phyloP scores from a whole-genome alignment of 2,797 vertebrate species.

The Remorina albescens region DNA sequence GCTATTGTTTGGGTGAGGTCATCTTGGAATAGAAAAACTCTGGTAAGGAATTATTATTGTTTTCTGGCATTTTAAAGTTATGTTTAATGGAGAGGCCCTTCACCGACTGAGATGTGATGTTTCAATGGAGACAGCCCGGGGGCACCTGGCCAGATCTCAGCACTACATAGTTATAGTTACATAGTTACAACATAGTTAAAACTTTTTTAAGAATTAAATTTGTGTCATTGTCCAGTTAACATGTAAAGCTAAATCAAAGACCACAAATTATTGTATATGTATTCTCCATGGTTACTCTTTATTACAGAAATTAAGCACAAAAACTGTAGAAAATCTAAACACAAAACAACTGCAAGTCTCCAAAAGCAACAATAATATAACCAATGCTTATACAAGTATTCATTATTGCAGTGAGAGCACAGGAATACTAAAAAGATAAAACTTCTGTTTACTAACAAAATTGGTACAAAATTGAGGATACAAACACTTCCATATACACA shows the following conservation, averaged over 20 bases:
- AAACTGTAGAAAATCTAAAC: conserved; percentile 84
- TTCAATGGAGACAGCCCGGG: neutral
- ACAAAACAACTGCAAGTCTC: conserved; percentile 82
- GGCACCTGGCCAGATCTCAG: neutral
- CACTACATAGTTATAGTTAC: neutral
- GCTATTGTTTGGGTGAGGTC: too few species aligned
- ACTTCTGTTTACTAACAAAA: conserved; percentile 80
- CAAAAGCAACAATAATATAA: conserved; percentile 84
- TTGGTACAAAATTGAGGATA: conserved; percentile 82
- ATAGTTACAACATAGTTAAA: conserved; percentile 1
- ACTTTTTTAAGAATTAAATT: neutral
- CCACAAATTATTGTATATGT: conserved; percentile 31
- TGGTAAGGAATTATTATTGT: neutral
- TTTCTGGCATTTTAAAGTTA: neutral
- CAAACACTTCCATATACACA: conserved; percentile 82
- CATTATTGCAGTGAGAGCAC: conserved; percentile 87
- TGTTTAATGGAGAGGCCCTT: neutral
- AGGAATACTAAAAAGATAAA: conserved; percentile 83
- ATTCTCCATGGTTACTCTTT: conserved; percentile 80
- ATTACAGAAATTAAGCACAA: conserved; percentile 86
- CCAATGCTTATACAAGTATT: conserved; percentile 84
- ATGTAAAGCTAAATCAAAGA: conserved; percentile 5
- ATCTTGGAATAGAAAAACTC: neutral
- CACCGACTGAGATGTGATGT: neutral
- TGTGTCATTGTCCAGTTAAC: neutral